Evolutionary conservation across 2,888 invertebrate genomes (phyloP).

Genomic region (Drosophila aldrichi): DNA sequence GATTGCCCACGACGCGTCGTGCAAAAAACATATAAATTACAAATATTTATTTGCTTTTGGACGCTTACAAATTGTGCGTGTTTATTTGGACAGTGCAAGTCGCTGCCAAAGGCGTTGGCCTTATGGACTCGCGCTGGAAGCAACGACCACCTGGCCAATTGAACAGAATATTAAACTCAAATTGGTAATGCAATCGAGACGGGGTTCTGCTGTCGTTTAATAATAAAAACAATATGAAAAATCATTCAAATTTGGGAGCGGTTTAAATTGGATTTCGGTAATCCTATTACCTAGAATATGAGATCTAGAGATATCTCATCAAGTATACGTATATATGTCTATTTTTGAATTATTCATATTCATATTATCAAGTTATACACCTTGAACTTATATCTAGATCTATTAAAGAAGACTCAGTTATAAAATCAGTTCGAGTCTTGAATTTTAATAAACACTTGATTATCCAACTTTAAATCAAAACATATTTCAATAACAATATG

Average conservation of each 20-base stretch:
- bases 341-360: not conserved
- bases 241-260: not conserved
- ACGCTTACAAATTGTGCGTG: slow-evolving; percentile 78
- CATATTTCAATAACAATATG: not conserved
- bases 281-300: not conserved
- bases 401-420: not conserved
- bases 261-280: slow-evolving; percentile 1
- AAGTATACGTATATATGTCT: not conserved
- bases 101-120: slow-evolving; percentile 57
- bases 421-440: not conserved
- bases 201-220: slow-evolving; percentile 14
- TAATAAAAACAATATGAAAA: slow-evolving; percentile 21
- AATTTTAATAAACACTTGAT: not conserved
- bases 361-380: not conserved
- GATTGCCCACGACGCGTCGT: slow-evolving; percentile 66
- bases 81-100: slow-evolving; percentile 73
- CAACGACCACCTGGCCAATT: slow-evolving; percentile 61
- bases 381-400: not conserved
- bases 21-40: slow-evolving; percentile 70
- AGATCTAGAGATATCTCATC: no score
- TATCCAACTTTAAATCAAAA: not conserved
- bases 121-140: slow-evolving; percentile 18
- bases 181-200: slow-evolving; percentile 13
- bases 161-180: slow-evolving; percentile 18
- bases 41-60: slow-evolving; percentile 74